A percentile compares a stretch with the other conserved stretches of the same genome.
phyloP scores from a whole-genome alignment of 1,140 invertebrate genomes.

The Augochlora pura region DNA sequence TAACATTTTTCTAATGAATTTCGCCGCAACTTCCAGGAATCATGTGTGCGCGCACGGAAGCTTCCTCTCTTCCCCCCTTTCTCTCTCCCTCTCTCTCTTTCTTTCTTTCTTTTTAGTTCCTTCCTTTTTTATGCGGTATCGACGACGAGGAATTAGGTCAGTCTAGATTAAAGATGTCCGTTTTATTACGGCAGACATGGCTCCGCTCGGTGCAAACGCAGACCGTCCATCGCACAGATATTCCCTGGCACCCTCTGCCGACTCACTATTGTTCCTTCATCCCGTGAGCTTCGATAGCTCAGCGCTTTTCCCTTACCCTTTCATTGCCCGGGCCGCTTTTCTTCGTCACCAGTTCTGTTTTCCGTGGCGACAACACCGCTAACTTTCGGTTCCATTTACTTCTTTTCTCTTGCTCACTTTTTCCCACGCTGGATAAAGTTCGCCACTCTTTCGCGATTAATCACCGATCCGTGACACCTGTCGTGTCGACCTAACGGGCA shows the following conservation, averaged over 20 bases:
- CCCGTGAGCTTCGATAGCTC: neutral
- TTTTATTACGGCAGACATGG: neutral
- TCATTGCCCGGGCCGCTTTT: neutral
- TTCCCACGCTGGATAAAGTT: too few species aligned
- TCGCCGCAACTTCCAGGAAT: neutral
- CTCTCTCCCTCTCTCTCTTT: too few species aligned
- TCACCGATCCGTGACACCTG: too few species aligned
- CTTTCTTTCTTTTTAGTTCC: too few species aligned
- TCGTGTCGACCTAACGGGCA: too few species aligned
- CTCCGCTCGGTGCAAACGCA: neutral
- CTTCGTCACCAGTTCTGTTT: neutral
- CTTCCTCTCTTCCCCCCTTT: too few species aligned
- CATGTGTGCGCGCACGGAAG: too few species aligned
- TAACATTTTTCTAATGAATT: constrained; percentile 6
- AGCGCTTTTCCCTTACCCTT: neutral
- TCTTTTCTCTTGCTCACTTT: too few species aligned
- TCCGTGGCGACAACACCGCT: too few species aligned
- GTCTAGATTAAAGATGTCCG: constrained; percentile 9
- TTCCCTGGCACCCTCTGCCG: neutral
- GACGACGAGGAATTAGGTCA: constrained; percentile 4
- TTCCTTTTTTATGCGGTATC: neutral
- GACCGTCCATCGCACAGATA: neutral
- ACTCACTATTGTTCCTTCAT: neutral
- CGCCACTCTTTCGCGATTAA: too few species aligned
- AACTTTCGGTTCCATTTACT: too few species aligned